Evolutionary conservation across 2,888 invertebrate genomes (phyloP), one percentile per base, ranked within the genome.

Genomic region (Campaea margaritaria): DNA sequence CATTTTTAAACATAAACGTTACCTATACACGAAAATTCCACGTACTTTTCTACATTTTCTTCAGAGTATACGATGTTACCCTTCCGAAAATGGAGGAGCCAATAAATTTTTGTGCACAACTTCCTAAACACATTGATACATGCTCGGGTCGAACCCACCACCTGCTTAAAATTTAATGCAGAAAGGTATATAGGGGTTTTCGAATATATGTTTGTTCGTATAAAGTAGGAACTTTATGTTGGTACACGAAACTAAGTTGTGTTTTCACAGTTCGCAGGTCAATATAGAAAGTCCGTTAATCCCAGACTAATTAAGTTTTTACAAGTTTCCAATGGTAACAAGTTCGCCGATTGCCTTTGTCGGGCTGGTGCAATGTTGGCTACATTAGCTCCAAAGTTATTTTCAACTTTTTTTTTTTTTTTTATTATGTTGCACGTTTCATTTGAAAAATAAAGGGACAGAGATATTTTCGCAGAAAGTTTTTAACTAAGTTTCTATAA

Each of bases 51-150:
- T 39, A 62, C 64, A 65, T 62, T 60, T 63, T 67, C 64, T 61
- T 62, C 56, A 46, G 50, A 60, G 58, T 58, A 57, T 63, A 67
- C 67, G 59, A 60, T 63, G 60, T 55, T 57, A 55, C 50, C 56
- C 68, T 62, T 50, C 57, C 60, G 64, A 55, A 58, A 59, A 67
- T 64, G 62, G 64, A 67, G 65, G 53, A 47, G 51, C 68, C 65
- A 68, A 72, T 70, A 72, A 69, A 67, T 69, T 68, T 65, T 63
- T 67, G 65, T 62, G 55, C 64, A 69, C 61, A 69, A 65, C 67
- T 70, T 72, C 69, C 69, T 69, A 68, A 70, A 70, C 68, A 69
- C 68, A 69, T 72, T 68, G 70, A 70, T 64, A 70, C 69, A 67
- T 62, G 69, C 61, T 62, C 45, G 64, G 67, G 64, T 63, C 58